Evolutionary conservation across 2,113 vertebrate species (phyloP).

Genomic region (Ornithorhynchus anatinus): DNA sequence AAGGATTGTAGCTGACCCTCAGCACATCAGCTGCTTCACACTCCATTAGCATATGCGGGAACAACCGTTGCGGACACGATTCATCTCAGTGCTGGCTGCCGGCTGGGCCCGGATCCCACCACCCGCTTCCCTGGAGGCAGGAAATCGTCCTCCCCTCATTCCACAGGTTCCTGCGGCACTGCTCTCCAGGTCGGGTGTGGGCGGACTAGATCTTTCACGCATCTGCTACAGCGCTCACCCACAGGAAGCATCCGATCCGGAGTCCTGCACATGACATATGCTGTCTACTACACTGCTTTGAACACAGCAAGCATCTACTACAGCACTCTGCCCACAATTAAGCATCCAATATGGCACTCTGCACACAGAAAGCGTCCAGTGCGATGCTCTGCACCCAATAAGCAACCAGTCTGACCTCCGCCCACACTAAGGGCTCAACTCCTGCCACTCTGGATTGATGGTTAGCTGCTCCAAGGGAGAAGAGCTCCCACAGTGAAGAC

Average conservation of each 20-base stretch:
- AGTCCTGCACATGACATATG: background rate
- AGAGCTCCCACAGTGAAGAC: too few relatives aligned
- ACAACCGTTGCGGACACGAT: slow-evolving; percentile 74
- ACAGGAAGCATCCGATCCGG: background rate
- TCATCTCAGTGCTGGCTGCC: slow-evolving; percentile 74
- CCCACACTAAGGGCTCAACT: too few relatives aligned
- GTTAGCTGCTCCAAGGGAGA: too few relatives aligned
- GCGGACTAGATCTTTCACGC: background rate
- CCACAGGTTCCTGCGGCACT: background rate
- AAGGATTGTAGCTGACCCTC: slow-evolving; percentile 73
- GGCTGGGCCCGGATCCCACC: too few relatives aligned
- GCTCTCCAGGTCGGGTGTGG: background rate
- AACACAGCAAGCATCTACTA: too few relatives aligned
- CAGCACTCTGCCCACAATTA: too few relatives aligned
- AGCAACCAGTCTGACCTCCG: too few relatives aligned
- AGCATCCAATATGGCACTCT: too few relatives aligned
- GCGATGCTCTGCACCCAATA: too few relatives aligned
- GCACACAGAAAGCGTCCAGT: too few relatives aligned
- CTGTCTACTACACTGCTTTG: background rate
- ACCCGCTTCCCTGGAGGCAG: slow-evolving; percentile 51
- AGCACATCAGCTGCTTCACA: slow-evolving; percentile 74
- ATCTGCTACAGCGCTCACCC: background rate
- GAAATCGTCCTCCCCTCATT: slow-evolving; percentile 4
- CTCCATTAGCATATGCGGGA: slow-evolving; percentile 71
- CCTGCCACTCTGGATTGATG: too few relatives aligned